Evolutionary conservation across 2,113 vertebrate species (phyloP).

Genomic region (Pterocles orientalis): DNA sequence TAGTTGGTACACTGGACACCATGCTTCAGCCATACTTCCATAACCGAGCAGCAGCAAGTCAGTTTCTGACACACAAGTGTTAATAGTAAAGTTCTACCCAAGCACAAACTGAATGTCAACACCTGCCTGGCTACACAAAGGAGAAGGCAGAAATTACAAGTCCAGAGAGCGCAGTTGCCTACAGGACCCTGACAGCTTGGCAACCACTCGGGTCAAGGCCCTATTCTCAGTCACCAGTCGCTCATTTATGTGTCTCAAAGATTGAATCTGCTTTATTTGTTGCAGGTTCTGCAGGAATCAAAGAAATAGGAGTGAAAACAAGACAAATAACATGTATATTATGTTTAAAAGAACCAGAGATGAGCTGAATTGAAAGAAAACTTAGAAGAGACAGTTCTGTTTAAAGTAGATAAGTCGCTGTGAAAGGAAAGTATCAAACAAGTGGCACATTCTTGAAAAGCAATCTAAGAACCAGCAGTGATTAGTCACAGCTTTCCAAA

Average conservation of each 20-base stretch:
- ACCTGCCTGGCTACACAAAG: slow-evolving; percentile 93
- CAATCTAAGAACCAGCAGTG: slow-evolving; percentile 46
- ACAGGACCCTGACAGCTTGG: slow-evolving; percentile 91
- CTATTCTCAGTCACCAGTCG: slow-evolving; percentile 96
- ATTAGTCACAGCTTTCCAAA: slow-evolving; percentile 59
- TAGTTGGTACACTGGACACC: slow-evolving; percentile 30
- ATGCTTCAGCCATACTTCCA: slow-evolving; percentile 68
- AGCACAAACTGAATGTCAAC: slow-evolving; percentile 77
- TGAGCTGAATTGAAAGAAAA: slow-evolving; percentile 26
- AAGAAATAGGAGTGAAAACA: slow-evolving; percentile 69
- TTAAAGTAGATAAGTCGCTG: background rate
- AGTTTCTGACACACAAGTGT: slow-evolving; percentile 72
- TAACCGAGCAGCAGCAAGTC: slow-evolving; percentile 54
- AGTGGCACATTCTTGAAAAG: slow-evolving; percentile 63
- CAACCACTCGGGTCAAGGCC: slow-evolving; percentile 95
- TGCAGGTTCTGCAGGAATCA: slow-evolving; percentile 91
- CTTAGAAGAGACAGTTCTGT: slow-evolving; percentile 4
- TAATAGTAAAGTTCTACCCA: slow-evolving; percentile 73
- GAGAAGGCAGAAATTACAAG: slow-evolving; percentile 86
- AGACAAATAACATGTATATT: slow-evolving; percentile 42
- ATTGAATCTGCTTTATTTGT: slow-evolving; percentile 96
- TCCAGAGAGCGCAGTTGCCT: slow-evolving; percentile 86
- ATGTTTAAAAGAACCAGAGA: slow-evolving; percentile 46
- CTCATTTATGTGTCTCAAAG: slow-evolving; percentile 95
- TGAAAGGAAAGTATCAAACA: slow-evolving; percentile 59